Base-by-base conservation (phyloP, 37 sponge, comb jelly and placozoan species). In the Ianthella basta region DNA sequence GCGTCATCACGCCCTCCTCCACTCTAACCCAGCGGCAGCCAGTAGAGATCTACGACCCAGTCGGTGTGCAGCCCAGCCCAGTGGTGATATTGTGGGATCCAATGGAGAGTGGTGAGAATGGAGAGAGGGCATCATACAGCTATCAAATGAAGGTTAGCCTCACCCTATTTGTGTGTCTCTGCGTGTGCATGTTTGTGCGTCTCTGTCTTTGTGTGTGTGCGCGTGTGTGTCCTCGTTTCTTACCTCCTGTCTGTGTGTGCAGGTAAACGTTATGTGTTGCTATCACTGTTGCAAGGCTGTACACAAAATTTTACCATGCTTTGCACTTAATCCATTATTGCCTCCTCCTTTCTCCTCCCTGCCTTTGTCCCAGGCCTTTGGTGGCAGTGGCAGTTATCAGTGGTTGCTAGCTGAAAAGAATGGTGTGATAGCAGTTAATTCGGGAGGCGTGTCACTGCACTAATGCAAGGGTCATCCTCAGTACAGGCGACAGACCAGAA, bases 301-400 rank as follows among this genome's bases (percentile, higher is more conserved):
- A n/a, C n/a, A n/a, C n/a, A n/a, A n/a, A n/a, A n/a, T n/a, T n/a
- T n/a, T n/a, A n/a, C n/a, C n/a, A n/a, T n/a, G n/a, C n/a, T n/a
- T n/a, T n/a, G n/a, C n/a, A n/a, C n/a, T n/a, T n/a, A n/a, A n/a
- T n/a, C n/a, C n/a, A n/a, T n/a, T n/a, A n/a, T n/a, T n/a, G n/a
- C n/a, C n/a, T n/a, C n/a, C n/a, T n/a, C n/a, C n/a, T n/a, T n/a
- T n/a, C n/a, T n/a, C n/a, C n/a, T n/a, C n/a, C n/a, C n/a, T n/a
- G n/a, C n/a, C n/a, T n/a, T n/a, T n/a, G n/a, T n/a, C n/a, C 36
- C 53, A 93, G 91, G 93, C 88, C 0, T 63, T 44, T 60, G 93
- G 93, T 41, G 96, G 96, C 27, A 94, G 94, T 85, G 96, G 96
- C 30, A 72, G 53, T 23, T 95, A 95, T 55, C 41, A 85, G 29